These are phyloP conservation scores for Carettochelys insculpta DNA, from an alignment of 2,113 vertebrate species.

Conservation along the genomic window DNA sequence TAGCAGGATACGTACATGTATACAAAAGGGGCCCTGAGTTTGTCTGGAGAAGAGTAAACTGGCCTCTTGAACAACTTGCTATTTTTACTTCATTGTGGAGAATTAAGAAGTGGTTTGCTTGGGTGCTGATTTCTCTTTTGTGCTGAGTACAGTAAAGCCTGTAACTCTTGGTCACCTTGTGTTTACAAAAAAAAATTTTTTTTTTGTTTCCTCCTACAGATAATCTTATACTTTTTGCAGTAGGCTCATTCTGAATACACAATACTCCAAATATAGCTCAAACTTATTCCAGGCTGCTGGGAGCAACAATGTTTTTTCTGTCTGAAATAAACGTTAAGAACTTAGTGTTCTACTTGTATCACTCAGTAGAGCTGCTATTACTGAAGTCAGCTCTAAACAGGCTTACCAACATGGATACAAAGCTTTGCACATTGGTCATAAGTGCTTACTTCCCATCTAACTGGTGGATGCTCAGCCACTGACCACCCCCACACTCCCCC, in stretches of 20 bases:
- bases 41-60: neutral
- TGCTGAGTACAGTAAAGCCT: neutral
- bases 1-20: neutral
- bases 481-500: too few species aligned
- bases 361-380: neutral
- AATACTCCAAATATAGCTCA: neutral
- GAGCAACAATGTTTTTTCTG: neutral
- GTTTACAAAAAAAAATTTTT: neutral
- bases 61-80: neutral
- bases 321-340: neutral
- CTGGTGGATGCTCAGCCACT: too few species aligned
- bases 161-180: neutral
- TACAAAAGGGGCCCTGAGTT: neutral
- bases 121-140: neutral
- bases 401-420: neutral
- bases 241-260: neutral
- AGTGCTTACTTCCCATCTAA: too few species aligned
- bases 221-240: neutral
- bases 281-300: neutral
- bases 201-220: neutral
- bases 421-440: too few species aligned
- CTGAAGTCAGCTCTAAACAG: neutral
- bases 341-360: neutral
- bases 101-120: too few species aligned
- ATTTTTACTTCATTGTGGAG: neutral